These are phyloP conservation scores for Notamacropus eugenii DNA, from an alignment of 2,797 vertebrate species.

Conservation along the genomic window DNA sequence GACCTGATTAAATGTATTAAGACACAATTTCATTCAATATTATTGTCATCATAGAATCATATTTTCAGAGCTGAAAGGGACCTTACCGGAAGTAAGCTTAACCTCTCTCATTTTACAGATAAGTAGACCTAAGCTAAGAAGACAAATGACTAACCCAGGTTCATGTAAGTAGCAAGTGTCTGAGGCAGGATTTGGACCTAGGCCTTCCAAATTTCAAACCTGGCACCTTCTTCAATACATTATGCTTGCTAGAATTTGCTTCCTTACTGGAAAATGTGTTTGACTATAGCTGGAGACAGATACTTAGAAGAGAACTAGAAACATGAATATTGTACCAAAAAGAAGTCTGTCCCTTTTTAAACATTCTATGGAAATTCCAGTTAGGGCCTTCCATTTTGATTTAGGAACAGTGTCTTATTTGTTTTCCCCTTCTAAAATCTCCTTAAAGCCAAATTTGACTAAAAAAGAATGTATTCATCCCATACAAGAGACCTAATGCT, in stretches of 20 bases:
- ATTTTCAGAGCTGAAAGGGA: not conserved
- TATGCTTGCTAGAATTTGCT: not conserved
- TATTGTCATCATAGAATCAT: not conserved
- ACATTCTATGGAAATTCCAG: not conserved
- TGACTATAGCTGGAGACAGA: not conserved
- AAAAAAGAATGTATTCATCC: not conserved
- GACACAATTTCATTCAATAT: not conserved
- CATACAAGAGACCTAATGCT: not conserved
- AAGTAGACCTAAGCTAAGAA: not conserved
- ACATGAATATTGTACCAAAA: not conserved
- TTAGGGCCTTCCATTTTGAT: not conserved
- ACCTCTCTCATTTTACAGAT: not conserved
- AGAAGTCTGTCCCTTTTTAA: not conserved
- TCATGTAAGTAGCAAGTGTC: not conserved
- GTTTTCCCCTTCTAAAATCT: not conserved
- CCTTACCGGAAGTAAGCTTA: not conserved
- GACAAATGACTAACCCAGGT: not conserved
- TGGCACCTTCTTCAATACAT: not conserved
- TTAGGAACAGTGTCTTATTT: not conserved
- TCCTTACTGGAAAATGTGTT: not conserved
- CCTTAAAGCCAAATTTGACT: not conserved
- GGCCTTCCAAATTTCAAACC: not conserved
- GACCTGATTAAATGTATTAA: not conserved
- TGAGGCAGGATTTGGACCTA: not conserved
- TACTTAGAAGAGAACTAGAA: not conserved